Base-by-base conservation (phyloP, 2,113 vertebrate species). In the Pollimyrus isidori region DNA sequence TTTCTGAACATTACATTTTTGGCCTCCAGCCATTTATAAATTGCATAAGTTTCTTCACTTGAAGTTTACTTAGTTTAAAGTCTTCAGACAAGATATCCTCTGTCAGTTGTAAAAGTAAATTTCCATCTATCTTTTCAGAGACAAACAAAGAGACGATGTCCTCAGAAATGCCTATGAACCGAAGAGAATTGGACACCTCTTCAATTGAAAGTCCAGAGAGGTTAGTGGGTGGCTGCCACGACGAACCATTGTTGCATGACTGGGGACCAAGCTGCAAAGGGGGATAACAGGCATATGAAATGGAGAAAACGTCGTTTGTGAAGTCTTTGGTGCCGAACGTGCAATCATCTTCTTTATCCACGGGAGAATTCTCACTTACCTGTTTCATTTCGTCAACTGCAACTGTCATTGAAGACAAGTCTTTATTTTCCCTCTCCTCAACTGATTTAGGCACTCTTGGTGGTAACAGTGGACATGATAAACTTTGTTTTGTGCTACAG, bases 1-100 rank as follows among this genome's bases (percentile, higher is more conserved):
- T 52, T 42, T 87, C 6, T 87, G 85, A 23, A 35, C 6, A 87
- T 93, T 96, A 98, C 91, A 99, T 98, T 93, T 99, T 99, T 89
- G 98, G 98, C 92, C 98, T 95, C 98, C 98, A 99, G 90, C 98
- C 98, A 39, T 96, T 96, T 92, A 99, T 99, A 94, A 99, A 99
- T 93, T 99, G 98, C 93, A 99, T 92, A 91, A 99, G 97, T 94
- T 99, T 99, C 95, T 98, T 99, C 92, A 99, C 97, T 93, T 99
- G 98, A 89, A 99, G 96, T 94, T 99, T 99, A 96, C 97, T 99
- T 87, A 99, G 94, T 90, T 97, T 97, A 94, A 99, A 99, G 95
- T 99, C 98, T 93, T 99, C 98, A 0, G 97, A 97, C 90, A 99
- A 93, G 91, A 99, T 99, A 93, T 99, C 98, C 93, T 99, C 98